These are phyloP conservation scores for Leptestheria dahalacensis DNA, from an alignment of 1,140 invertebrate species.

Conservation along the genomic window DNA sequence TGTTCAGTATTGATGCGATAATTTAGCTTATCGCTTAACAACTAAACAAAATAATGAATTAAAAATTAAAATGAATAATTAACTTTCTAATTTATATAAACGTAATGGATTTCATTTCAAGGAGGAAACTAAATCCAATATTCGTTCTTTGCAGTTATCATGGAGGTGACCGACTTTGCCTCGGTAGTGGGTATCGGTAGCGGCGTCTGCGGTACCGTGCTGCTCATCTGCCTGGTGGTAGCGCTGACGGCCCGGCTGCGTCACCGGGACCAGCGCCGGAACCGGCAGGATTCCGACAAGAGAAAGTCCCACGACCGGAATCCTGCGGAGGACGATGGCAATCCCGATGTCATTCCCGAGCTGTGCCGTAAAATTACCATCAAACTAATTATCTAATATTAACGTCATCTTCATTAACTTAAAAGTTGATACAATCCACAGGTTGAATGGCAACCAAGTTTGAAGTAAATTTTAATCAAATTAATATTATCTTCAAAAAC, in stretches of 20 bases:
- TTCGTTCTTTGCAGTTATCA: slow-evolving; percentile 4
- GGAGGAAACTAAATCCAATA: not conserved
- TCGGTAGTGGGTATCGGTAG: slow-evolving; percentile 13
- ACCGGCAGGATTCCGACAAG: not conserved
- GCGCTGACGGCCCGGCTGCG: slow-evolving; percentile 8
- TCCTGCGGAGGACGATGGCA: not conserved
- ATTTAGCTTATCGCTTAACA: not conserved
- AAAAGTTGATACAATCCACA: too few species aligned
- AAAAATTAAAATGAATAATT: too few species aligned
- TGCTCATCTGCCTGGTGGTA: slow-evolving; percentile 9
- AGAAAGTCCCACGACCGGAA: not conserved
- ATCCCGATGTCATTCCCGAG: slow-evolving; percentile 1
- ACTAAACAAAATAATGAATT: too few species aligned
- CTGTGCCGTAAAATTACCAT: not conserved
- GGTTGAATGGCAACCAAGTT: too few species aligned
- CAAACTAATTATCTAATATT: too few species aligned
- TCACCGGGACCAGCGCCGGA: not conserved
- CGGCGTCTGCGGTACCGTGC: slow-evolving; percentile 7
- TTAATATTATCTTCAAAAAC: too few species aligned
- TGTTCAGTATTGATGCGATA: not conserved
- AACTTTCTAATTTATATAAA: too few species aligned
- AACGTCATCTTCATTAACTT: too few species aligned
- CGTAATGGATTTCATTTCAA: not conserved
- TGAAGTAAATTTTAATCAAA: too few species aligned
- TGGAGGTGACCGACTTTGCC: slow-evolving; percentile 12